Base-by-base conservation (phyloP, 2,888 invertebrate genomes). In the Phrixothrix hirtus region DNA sequence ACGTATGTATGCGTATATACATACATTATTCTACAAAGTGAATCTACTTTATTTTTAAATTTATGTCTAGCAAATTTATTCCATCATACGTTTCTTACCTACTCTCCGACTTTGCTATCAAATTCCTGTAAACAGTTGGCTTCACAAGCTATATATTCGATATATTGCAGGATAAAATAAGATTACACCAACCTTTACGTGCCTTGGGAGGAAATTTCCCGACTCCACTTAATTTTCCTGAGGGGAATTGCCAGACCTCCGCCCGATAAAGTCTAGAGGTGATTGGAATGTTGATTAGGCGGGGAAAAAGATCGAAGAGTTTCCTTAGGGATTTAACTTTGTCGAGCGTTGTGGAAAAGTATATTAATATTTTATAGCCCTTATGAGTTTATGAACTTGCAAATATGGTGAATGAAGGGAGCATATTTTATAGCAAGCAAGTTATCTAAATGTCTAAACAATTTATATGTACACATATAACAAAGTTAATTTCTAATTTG, bases 251-350 rank as follows among this genome's bases (percentile, higher is more conserved):
- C 69, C 61, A 58, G 64, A 61, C 65, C 65, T 63, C 61, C 62
- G 57, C 65, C 68, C 72, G 73, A 74, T 74, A 74, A 73, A 73
- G 70, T 74, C 72, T 64, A 69, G 65, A 73, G 73, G 72, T 73
- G 74, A 74, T 74, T 72, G 74, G 74, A 74, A 74, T 74, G 73
- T 71, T 74, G 74, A 74, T 74, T 74, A 74, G 73, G 71, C 59
- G 63, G 66, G 62, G 64, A 64, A 63, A 61, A 60, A 65, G 63
- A 67, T 63, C 60, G 62, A 62, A 62, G 61, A 63, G 60, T 61
- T 58, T 64, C 63, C 59, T 55, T 56, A 58, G 59, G 56, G 54
- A 49, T 34, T 54, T 39, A 16, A 30, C 25, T 14, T 27, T 46
- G 34, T 41, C 45, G 27, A 29, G 30, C 39, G 27, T 14, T 39